phyloP scores from a whole-genome alignment of 2,797 vertebrate species.

The Gymnoscopelus braueri region DNA sequence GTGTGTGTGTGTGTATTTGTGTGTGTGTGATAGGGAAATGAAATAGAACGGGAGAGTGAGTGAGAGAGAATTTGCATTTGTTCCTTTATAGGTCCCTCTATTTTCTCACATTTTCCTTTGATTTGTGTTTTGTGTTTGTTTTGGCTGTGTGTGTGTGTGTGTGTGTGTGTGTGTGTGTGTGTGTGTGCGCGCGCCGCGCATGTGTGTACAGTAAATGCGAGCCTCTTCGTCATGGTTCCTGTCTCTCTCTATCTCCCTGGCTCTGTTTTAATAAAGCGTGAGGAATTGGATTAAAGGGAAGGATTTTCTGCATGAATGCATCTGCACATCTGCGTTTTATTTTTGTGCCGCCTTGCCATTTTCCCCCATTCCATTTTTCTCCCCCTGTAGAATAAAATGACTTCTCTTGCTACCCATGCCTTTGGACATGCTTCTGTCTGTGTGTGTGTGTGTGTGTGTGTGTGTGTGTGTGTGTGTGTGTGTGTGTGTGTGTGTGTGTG shows the following conservation, averaged over 20 bases:
- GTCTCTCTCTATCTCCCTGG: conserved; percentile 51
- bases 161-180: conserved; percentile 12
- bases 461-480: neutral
- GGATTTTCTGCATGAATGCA: conserved; percentile 74
- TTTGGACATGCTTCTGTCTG: conserved; percentile 18
- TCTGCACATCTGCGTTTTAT: conserved; percentile 72
- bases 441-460: conserved; percentile 14
- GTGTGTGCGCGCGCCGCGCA: conserved; percentile 15
- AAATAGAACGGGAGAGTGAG: neutral
- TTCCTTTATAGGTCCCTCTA: conserved; percentile 23
- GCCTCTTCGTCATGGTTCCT: conserved; percentile 40
- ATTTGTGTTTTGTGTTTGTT: conserved; percentile 31
- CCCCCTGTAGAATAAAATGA: conserved; percentile 31
- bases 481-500: conserved; percentile 1
- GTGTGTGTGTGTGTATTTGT: neutral
- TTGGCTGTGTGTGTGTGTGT: neutral
- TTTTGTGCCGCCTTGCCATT: conserved; percentile 56
- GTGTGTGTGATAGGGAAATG: conserved; percentile 11
- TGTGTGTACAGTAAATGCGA: conserved; percentile 17
- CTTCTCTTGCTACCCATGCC: conserved; percentile 16
- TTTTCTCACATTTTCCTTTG: conserved; percentile 39
- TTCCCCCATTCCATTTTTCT: conserved; percentile 23
- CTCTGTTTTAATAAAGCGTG: conserved; percentile 74
- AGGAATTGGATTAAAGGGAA: conserved; percentile 75
- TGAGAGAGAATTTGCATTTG: conserved; percentile 40